These are phyloP conservation scores for Tragelaphus imberbis DNA, from an alignment of 2,113 vertebrate genomes.

Conservation along the genomic window DNA sequence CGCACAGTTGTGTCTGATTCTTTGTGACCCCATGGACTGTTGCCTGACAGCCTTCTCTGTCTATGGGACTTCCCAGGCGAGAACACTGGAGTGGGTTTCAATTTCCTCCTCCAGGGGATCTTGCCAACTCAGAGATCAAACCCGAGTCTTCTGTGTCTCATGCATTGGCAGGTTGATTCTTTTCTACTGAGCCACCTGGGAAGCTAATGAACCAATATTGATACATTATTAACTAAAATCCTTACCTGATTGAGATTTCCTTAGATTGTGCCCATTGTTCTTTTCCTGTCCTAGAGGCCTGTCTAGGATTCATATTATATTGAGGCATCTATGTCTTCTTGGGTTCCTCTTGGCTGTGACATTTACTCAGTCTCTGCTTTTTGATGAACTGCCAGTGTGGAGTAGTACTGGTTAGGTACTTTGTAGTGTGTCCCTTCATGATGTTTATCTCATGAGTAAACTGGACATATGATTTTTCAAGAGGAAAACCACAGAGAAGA, in stretches of 20 bases:
- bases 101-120: neutral
- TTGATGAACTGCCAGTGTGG: neutral
- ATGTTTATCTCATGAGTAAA: neutral
- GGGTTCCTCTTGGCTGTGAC: neutral
- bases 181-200: neutral
- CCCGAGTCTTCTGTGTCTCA: neutral
- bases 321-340: too few relatives aligned
- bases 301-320: too few relatives aligned
- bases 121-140: neutral
- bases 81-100: neutral
- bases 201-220: fast-evolving
- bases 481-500: neutral
- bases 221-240: neutral
- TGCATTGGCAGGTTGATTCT: neutral
- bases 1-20: too few relatives aligned
- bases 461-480: fast-evolving
- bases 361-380: neutral
- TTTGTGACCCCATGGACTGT: too few relatives aligned
- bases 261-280: neutral
- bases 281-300: neutral
- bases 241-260: neutral
- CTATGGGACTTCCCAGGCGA: neutral
- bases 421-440: neutral
- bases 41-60: neutral
- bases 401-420: neutral